A percentile compares a stretch with the other conserved stretches of the same genome.
Conservation (phyloP, 1,140 invertebrate species). For the Pristionchus pacificus region DNA sequence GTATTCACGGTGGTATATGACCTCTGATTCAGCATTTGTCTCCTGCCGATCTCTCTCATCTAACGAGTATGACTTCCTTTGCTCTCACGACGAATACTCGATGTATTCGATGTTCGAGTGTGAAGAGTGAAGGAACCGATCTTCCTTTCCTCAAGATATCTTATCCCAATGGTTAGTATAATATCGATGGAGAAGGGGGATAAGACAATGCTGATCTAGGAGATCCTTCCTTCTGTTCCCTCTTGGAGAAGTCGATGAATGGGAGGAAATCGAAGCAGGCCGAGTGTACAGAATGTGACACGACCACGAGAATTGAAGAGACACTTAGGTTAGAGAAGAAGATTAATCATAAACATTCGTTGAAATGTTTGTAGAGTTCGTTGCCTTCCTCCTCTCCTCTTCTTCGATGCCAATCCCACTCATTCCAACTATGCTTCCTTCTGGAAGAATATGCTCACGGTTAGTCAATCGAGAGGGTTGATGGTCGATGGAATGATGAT, state of each 20-base stretch:
- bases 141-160: background rate
- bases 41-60: no score
- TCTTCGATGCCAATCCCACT: slow-evolving; percentile 16
- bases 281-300: slow-evolving; percentile 11
- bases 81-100: no score
- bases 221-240: no score
- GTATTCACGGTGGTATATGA: no score
- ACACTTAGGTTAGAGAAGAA: slow-evolving; percentile 11
- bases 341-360: background rate
- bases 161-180: slow-evolving; percentile 13
- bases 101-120: no score
- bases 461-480: background rate
- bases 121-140: no score
- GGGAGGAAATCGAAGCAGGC: background rate
- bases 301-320: slow-evolving; percentile 16
- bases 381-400: background rate
- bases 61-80: no score
- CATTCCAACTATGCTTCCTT: background rate
- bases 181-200: no score
- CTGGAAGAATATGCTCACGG: slow-evolving; percentile 18
- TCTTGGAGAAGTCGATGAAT: slow-evolving; percentile 20
- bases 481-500: background rate
- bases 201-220: no score
- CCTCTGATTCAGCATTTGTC: no score
- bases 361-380: background rate